These are phyloP conservation scores for Hypena proboscidalis DNA, from an alignment of 2,888 invertebrate genomes.

Conservation along the genomic window DNA sequence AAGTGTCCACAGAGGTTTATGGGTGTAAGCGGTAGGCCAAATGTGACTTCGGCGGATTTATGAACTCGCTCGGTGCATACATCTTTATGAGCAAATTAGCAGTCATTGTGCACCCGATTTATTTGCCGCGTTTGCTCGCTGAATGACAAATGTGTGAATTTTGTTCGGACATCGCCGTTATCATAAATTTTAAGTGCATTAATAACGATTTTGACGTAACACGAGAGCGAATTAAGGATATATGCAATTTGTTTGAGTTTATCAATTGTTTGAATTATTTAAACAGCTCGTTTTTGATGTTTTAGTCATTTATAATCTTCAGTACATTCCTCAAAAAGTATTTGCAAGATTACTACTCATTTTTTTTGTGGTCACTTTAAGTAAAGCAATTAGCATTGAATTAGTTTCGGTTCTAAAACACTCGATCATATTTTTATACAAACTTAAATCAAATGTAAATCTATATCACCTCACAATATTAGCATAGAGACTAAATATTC, in stretches of 20 bases:
- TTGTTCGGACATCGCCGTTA: conserved; percentile 50
- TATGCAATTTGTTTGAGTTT: conserved; percentile 8
- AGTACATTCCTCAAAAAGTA: too few species aligned
- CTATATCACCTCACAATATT: conserved; percentile 3
- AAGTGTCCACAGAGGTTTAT: conserved; percentile 83
- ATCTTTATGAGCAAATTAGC: conserved; percentile 84
- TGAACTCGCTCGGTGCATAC: conserved; percentile 77
- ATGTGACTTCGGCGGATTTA: conserved; percentile 79
- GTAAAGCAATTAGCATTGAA: too few species aligned
- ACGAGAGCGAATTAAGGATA: conserved; percentile 9
- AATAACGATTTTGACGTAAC: conserved; percentile 38
- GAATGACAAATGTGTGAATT: conserved; percentile 80
- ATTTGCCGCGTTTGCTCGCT: conserved; percentile 65
- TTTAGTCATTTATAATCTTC: too few species aligned
- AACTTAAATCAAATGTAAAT: conserved; percentile 6
- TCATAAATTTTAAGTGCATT: conserved; percentile 45
- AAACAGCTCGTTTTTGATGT: too few species aligned
- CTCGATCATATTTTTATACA: too few species aligned
- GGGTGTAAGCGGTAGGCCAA: conserved; percentile 83
- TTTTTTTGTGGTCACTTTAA: too few species aligned
- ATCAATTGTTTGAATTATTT: conserved; percentile 1
- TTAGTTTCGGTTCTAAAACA: too few species aligned
- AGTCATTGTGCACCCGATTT: conserved; percentile 82
- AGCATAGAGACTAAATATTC: conserved; percentile 17
- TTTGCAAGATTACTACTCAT: too few species aligned